Conservation (phyloP, 1,140 invertebrate genomes). For the Caenorhabditis latens region DNA sequence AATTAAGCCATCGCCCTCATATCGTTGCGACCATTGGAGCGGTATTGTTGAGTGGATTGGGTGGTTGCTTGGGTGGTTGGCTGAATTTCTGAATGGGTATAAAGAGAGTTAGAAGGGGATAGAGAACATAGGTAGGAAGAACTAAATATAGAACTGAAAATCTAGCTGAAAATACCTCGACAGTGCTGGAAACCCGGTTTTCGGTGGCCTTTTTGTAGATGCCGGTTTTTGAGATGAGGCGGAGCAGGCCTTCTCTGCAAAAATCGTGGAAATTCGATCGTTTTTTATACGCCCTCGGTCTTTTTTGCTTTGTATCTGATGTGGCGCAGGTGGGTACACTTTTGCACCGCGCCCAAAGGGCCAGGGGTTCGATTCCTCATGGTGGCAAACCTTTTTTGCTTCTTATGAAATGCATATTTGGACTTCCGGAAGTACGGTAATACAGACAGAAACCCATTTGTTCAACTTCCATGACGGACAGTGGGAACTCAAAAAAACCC, state of each 20-base stretch:
- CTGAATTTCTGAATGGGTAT: conserved; percentile 15
- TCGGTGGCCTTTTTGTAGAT: not conserved
- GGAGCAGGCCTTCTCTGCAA: conserved; percentile 10
- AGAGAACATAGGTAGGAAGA: not conserved
- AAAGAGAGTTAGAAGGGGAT: no score
- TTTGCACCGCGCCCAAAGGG: not conserved
- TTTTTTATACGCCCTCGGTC: not conserved
- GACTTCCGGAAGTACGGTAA: no score
- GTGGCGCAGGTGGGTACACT: not conserved
- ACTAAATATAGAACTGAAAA: not conserved
- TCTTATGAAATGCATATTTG: not conserved
- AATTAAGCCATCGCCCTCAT: not conserved
- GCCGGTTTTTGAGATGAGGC: conserved; percentile 4
- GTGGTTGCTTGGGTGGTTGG: conserved; percentile 23
- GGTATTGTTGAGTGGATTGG: not conserved
- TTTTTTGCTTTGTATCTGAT: not conserved
- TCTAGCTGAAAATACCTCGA: not conserved
- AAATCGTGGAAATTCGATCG: not conserved
- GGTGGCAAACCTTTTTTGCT: not conserved
- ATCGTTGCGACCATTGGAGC: not conserved
- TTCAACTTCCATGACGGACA: no score
- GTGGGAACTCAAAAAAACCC: no score
- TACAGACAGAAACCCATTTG: no score
- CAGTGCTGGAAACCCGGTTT: conserved; percentile 2
- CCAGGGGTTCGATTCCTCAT: not conserved